phyloP scores from a whole-genome alignment of 2,888 invertebrate species.

The Amphipoea oculea region DNA sequence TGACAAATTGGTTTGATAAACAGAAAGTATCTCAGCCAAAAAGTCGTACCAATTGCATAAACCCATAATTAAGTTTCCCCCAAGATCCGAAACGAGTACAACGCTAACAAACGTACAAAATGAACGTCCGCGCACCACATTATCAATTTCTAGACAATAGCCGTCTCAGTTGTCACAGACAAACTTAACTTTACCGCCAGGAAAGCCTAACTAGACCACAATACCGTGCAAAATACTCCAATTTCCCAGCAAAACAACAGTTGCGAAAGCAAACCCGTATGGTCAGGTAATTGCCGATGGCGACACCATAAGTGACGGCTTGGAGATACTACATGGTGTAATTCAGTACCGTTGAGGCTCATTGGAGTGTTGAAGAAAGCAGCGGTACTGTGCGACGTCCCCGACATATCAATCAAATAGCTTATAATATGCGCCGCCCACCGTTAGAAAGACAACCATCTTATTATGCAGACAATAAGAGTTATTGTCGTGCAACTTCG shows the following conservation, averaged over 20 bases:
- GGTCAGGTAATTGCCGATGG: slow-evolving; percentile 83
- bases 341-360: slow-evolving; percentile 88
- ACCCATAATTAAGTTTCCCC: slow-evolving; percentile 80
- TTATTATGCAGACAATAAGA: slow-evolving; percentile 74
- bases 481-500: slow-evolving; percentile 71
- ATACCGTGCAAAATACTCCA: slow-evolving; percentile 58
- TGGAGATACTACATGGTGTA: slow-evolving; percentile 85
- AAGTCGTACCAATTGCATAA: slow-evolving; percentile 52
- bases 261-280: slow-evolving; percentile 67
- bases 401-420: slow-evolving; percentile 88
- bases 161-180: slow-evolving; percentile 65
- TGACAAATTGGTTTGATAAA: slow-evolving; percentile 31
- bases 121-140: slow-evolving; percentile 75
- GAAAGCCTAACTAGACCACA: slow-evolving; percentile 44
- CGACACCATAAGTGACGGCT: slow-evolving; percentile 87
- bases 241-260: slow-evolving; percentile 61
- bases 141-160: slow-evolving; percentile 84
- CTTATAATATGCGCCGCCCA: slow-evolving; percentile 83
- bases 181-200: slow-evolving; percentile 63
- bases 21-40: slow-evolving; percentile 52
- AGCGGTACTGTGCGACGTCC: slow-evolving; percentile 85
- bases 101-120: slow-evolving; percentile 71
- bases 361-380: slow-evolving; percentile 89
- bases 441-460: slow-evolving; percentile 75
- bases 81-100: slow-evolving; percentile 75